Percentiles rank a stretch among this genome's conserved stretches.
phyloP scores from a whole-genome alignment of 2,888 invertebrate genomes.

The Eupithecia abbreviata region DNA sequence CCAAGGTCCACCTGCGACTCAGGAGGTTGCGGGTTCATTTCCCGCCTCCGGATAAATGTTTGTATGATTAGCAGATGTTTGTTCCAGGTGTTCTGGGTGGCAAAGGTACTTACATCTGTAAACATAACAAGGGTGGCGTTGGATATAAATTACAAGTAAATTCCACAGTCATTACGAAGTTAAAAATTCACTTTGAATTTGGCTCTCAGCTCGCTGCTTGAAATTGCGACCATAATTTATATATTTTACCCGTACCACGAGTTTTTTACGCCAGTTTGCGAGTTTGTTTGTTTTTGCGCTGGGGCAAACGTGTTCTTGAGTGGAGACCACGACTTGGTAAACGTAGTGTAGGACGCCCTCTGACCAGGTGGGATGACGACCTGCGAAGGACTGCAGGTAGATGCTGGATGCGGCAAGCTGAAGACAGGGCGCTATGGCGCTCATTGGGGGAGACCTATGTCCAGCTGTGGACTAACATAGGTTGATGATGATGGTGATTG shows the following conservation, averaged over 20 bases:
- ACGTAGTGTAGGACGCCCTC: too few species aligned
- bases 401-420: too few species aligned
- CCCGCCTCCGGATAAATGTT: neutral
- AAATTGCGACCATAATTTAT: conserved; percentile 23
- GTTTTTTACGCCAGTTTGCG: neutral
- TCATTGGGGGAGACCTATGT: too few species aligned
- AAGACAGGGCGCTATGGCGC: too few species aligned
- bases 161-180: conserved; percentile 19
- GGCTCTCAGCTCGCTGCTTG: conserved; percentile 14
- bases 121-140: neutral
- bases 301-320: too few species aligned
- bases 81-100: neutral
- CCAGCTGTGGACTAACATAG: too few species aligned
- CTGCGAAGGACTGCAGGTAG: too few species aligned
- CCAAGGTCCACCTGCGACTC: neutral
- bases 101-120: neutral
- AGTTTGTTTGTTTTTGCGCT: too few species aligned
- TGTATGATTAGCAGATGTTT: neutral
- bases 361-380: too few species aligned
- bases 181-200: conserved; percentile 24
- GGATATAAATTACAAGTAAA: conserved; percentile 6
- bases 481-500: too few species aligned
- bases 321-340: too few species aligned
- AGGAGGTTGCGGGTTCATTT: neutral
- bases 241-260: conserved; percentile 16